Base-by-base conservation (phyloP, 2,888 invertebrate species). In the Leucophora obtusa region DNA sequence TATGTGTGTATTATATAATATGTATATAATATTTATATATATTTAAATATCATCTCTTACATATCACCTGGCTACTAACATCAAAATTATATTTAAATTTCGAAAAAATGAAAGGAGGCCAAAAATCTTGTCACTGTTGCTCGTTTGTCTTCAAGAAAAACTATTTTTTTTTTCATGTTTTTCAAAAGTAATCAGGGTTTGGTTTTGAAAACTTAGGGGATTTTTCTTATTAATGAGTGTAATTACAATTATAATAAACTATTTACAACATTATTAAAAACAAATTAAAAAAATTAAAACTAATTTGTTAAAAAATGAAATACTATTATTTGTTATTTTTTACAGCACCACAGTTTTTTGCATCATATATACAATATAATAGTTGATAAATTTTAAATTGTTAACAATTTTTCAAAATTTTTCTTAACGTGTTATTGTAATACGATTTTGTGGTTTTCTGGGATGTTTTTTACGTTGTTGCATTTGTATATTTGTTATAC, bases 401-500 rank as follows among this genome's bases (percentile, higher is more conserved):
- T 21, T 54, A 14, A 9, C 24, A n/a, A n/a, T n/a, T n/a, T n/a
- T n/a, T n/a, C n/a, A n/a, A 24, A 8, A 6, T 59, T 18, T 33
- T 35, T n/a, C 58, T 73, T 77, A 81, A 70, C 73, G 81, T 70
- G 73, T 56, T 79, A 62, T 56, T 50, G 50, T 28, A 50, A 71
- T 68, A 74, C 82, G 79, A 73, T 87, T 89, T 84, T 87, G 87
- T 69, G 87, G 90, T 82, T 90, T 90, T 62, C 90, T 87, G 74
- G 88, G 86, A 84, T 90, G 90, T 84, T 90, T 90, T 82, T 86
- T 84, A 35, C 88, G 86, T 79, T 88, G 87, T 79, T 89, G 89
- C 86, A 87, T 85, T 79, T 89, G 87, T 81, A 86, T 82, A 78
- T 86, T 86, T 82, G 86, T 86, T 56, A 88, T 87, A 80, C 85